These are phyloP conservation scores for Alfaro cultratus DNA, from an alignment of 2,797 vertebrate genomes.

Conservation along the genomic window DNA sequence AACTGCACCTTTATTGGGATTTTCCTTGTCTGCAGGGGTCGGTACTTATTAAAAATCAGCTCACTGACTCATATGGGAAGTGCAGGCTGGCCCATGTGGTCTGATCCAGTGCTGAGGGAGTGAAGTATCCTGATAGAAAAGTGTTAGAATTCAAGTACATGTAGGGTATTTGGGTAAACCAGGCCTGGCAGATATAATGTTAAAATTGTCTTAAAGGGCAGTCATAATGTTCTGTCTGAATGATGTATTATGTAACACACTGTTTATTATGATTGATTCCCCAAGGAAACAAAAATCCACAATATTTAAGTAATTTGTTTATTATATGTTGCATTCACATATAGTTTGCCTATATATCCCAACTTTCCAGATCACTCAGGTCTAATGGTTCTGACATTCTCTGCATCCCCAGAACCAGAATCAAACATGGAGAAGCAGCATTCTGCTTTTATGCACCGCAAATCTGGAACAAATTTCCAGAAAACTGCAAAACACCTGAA, in stretches of 20 bases:
- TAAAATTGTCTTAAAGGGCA: neutral
- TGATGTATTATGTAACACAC: constrained; percentile 20
- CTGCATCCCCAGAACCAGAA: no score
- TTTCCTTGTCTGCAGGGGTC: neutral
- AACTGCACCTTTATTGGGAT: neutral
- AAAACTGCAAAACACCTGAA: no score
- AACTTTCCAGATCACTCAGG: no score
- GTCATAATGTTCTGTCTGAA: neutral
- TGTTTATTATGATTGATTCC: constrained; percentile 18
- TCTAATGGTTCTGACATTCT: no score
- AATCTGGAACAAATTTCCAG: no score
- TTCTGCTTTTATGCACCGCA: no score
- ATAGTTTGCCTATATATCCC: neutral
- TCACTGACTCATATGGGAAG: neutral
- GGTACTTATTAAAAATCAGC: neutral
- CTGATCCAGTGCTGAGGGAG: neutral
- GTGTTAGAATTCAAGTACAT: neutral
- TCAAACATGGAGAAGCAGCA: no score
- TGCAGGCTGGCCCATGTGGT: neutral
- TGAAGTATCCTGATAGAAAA: neutral
- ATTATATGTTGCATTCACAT: constrained; percentile 3
- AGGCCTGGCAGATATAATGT: neutral
- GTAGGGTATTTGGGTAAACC: neutral
- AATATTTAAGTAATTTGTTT: neutral
- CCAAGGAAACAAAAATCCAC: constrained; percentile 12